Base-by-base conservation (phyloP, 2,888 invertebrate genomes). In the Rhopalosiphum nymphaeae region DNA sequence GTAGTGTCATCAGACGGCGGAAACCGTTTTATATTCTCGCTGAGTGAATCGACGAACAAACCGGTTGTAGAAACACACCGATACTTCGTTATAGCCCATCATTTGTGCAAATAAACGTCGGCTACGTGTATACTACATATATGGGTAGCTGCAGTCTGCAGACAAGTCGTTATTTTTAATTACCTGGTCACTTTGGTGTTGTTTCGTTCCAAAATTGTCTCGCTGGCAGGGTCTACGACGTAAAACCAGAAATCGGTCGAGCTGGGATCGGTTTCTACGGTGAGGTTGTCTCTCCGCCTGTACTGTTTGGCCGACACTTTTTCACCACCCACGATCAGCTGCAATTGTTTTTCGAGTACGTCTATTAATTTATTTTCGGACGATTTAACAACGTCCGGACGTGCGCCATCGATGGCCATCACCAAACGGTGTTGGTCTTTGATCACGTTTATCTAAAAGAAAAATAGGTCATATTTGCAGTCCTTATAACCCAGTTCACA, bases 181-280 rank as follows among this genome's bases (percentile, higher is more conserved):
- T 88, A 98, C 97, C 97, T 97, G 95, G 97, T 97, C 53, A 98
- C 97, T 67, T 97, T 96, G 1, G 97, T 96, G 95, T 97, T 97
- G 95, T 98, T 98, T 89, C 98, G 97, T 0, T 97, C 96, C 84
- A 98, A 96, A 95, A 98, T 98, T 91, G 96, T 96, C 95, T 98
- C 98, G 0, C 97, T 97, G 92, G 96, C 96, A 0, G 98, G 98
- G 96, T 98, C 98, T 5, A 98, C 96, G 0, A 98, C 97, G 95
- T 98, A 98, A 96, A 99, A 97, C 98, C 98, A 98, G 13, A 98
- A 97, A 95, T 98, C 98, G 0, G 98, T 98, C 16, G 98, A 98
- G 13, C 97, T 96, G 0, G 97, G 96, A 95, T 98, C 97, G 67
- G 96, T 96, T 95, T 97, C 97, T 44, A 98, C 96, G 0, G 98